Base-by-base conservation (phyloP, 2,113 vertebrate genomes). In the Prochilodus magdalenae region DNA sequence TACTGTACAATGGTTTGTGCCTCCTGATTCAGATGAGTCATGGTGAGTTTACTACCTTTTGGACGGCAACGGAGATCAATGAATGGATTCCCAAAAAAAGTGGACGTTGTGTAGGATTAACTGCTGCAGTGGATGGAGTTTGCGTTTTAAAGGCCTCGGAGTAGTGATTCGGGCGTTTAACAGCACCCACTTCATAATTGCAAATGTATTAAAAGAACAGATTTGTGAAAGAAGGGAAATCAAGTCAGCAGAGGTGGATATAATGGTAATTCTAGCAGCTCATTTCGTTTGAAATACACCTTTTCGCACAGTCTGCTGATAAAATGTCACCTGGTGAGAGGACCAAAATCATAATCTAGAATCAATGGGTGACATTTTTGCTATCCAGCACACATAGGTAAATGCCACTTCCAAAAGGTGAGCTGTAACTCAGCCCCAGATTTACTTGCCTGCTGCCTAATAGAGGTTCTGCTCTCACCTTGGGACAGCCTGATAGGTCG, bases 321-420 rank as follows among this genome's bases (percentile, higher is more conserved):
- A 78, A 78, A 85, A 78, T 78, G 75, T 78, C 70, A 75, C 51
- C n/a, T 55, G 72, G 14, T 73, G 29, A 40, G 29, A 27, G 36
- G 20, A 18, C 8, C 33, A 49, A 40, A 20, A 49, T 66, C 29
- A 24, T 62, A 71, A 65, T 80, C 66, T 53, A 29, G 24, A 78
- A 66, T 57, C 75, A 80, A 47, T 57, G 26, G 75, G 63, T 85
- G 83, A 51, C 69, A 77, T 77, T 81, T 84, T 81, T 66, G 24
- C 40, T 63, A 13, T 26, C 57, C 26, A 36, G 22, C 55, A 36
- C 55, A 65, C 72, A 40, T 22, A 63, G 29, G 49, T 84, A 75
- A 75, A 81, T 81, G 69, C 26, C 80, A 62, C 65, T 77, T 51
- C 27, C 5, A 36, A 78, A 78, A 74, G 53, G 69, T 78, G 75